phyloP scores from a whole-genome alignment of 2,888 invertebrate species.

The Periphyllus acericola region DNA sequence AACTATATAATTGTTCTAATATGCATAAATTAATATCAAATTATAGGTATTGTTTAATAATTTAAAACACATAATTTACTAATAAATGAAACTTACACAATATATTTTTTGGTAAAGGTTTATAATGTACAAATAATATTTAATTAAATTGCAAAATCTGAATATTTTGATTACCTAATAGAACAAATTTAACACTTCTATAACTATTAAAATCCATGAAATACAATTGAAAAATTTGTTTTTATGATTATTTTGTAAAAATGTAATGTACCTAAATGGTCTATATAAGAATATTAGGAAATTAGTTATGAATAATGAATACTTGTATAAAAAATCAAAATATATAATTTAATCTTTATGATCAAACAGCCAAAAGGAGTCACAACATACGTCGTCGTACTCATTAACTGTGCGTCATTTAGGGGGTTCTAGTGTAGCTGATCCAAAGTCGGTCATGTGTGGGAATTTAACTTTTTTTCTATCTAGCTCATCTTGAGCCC shows the following conservation, averaged over 20 bases:
- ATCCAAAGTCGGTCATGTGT: constrained; percentile 91
- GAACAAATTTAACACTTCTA: background rate
- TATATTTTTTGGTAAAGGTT: constrained; percentile 33
- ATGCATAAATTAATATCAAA: background rate
- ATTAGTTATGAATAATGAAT: constrained; percentile 30
- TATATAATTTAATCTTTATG: constrained; percentile 52
- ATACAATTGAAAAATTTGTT: constrained; percentile 3
- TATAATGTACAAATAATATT: constrained; percentile 21
- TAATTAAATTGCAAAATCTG: constrained; percentile 2
- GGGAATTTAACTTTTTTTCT: constrained; percentile 95
- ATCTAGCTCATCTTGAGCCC: constrained; percentile 96
- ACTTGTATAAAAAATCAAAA: constrained; percentile 11
- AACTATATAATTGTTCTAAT: background rate
- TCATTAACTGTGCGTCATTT: constrained; percentile 62
- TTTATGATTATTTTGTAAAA: background rate
- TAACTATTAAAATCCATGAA: background rate
- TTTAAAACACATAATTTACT: background rate
- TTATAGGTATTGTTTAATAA: background rate
- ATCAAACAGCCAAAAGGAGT: constrained; percentile 59
- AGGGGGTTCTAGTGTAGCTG: constrained; percentile 74
- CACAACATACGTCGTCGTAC: constrained; percentile 56
- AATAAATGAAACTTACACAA: constrained; percentile 25
- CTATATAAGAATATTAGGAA: constrained; percentile 48
- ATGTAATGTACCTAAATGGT: constrained; percentile 10
- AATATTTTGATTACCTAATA: constrained; percentile 2